phyloP scores from a whole-genome alignment of 2,797 vertebrate species.

The Prunella strophiata region DNA sequence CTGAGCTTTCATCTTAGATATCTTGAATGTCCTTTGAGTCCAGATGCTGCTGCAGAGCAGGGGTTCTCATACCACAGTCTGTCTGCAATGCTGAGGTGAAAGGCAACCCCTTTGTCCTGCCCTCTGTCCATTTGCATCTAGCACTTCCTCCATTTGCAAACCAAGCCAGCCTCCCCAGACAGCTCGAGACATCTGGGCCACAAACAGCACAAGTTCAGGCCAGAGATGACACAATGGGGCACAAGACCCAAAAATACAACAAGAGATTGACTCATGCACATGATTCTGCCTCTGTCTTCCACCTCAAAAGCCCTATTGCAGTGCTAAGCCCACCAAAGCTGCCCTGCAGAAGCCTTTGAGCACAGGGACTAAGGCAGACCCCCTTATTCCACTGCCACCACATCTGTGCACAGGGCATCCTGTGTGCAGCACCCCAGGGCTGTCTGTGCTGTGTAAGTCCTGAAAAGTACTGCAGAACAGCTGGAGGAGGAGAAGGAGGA shows the following conservation, averaged over 20 bases:
- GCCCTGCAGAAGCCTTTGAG: background rate
- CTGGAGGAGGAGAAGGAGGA: background rate
- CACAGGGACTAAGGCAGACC: background rate
- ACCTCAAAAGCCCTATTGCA: accelerated
- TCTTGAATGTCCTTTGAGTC: background rate
- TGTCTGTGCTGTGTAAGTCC: background rate
- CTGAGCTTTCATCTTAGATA: background rate
- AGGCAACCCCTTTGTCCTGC: background rate
- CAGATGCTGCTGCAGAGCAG: background rate
- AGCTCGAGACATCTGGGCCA: background rate
- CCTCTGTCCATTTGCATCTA: background rate
- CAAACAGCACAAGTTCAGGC: background rate
- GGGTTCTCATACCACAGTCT: background rate
- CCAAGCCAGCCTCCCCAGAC: background rate
- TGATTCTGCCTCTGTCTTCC: background rate
- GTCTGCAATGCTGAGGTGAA: background rate
- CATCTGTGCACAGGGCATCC: background rate
- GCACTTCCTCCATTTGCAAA: background rate
- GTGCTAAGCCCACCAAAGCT: background rate
- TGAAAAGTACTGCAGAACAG: background rate
- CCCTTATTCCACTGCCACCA: background rate
- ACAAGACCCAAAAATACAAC: background rate
- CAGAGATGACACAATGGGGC: background rate
- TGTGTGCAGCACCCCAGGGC: background rate
- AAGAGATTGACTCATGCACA: background rate